A percentile compares a stretch with the other conserved stretches of the same genome.
phyloP scores from a whole-genome alignment of 2,888 invertebrate genomes.

The Parnassius smintheus region DNA sequence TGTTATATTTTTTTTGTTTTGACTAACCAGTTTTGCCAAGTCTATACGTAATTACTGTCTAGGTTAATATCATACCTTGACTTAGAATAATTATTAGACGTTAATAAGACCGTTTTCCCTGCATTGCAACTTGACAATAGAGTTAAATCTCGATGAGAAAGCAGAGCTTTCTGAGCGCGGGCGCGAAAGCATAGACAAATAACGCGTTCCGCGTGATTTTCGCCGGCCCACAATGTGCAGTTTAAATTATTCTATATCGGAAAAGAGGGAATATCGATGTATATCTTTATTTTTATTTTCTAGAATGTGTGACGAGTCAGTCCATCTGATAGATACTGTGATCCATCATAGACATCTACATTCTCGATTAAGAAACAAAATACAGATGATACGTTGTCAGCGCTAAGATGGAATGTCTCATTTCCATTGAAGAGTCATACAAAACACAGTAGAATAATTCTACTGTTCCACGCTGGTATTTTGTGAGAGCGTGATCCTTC shows the following conservation, averaged over 20 bases:
- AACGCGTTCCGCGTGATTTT: conserved; percentile 50
- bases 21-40: conserved; percentile 20
- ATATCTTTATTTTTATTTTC: no score
- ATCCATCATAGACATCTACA: no score
- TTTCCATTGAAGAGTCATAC: no score
- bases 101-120: conserved; percentile 43
- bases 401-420: no score
- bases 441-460: no score
- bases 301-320: no score
- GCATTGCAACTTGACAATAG: conserved; percentile 52
- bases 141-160: conserved; percentile 52
- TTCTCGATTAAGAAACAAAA: no score
- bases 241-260: conserved; percentile 1
- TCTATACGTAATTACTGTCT: conserved; percentile 6
- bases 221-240: conserved; percentile 56
- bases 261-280: no score
- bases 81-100: conserved; percentile 27
- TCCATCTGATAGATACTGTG: no score
- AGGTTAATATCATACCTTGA: conserved; percentile 8
- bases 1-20: conserved; percentile 27
- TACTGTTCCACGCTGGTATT: no score
- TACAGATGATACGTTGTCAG: no score
- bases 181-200: conserved; percentile 45
- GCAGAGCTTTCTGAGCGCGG: conserved; percentile 46
- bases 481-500: no score